phyloP scores from a whole-genome alignment of 2,888 invertebrate species.

The Drepanosiphum platanoidis region DNA sequence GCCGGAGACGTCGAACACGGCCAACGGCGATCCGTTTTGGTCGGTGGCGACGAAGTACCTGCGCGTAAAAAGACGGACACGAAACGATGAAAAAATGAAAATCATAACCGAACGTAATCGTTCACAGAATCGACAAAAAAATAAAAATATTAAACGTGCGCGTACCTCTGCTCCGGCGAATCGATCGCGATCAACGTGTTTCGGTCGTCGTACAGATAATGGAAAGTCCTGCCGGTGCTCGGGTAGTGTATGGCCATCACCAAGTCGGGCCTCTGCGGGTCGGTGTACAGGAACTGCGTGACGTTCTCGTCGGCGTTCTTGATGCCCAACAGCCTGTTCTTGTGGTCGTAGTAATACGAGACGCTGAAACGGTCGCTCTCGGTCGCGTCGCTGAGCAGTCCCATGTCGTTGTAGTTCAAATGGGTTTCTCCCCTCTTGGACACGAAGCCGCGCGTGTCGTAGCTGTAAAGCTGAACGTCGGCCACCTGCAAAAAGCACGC shows the following conservation, averaged over 20 bases:
- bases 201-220: constrained; percentile 88
- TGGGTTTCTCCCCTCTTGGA: constrained; percentile 91
- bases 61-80: background rate
- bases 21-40: constrained; percentile 90
- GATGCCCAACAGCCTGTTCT: constrained; percentile 86
- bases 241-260: constrained; percentile 93
- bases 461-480: constrained; percentile 88
- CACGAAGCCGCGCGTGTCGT: constrained; percentile 92
- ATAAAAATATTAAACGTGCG: too few species aligned
- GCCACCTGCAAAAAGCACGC: constrained; percentile 72
- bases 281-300: constrained; percentile 94
- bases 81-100: too few species aligned
- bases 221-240: constrained; percentile 81
- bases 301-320: constrained; percentile 90
- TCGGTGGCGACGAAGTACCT: constrained; percentile 90
- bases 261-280: constrained; percentile 82
- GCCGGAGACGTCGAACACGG: constrained; percentile 89
- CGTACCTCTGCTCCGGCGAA: constrained; percentile 77
- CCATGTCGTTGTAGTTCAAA: constrained; percentile 91
- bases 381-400: constrained; percentile 88
- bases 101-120: background rate
- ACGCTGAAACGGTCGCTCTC: constrained; percentile 91
- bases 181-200: constrained; percentile 86
- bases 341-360: constrained; percentile 93
- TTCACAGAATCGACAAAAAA: background rate